Percentiles rank a stretch among this genome's conserved stretches.
Evolutionary conservation across 2,113 vertebrate genomes (phyloP).

Genomic region (Rhadina sibilatrix): DNA sequence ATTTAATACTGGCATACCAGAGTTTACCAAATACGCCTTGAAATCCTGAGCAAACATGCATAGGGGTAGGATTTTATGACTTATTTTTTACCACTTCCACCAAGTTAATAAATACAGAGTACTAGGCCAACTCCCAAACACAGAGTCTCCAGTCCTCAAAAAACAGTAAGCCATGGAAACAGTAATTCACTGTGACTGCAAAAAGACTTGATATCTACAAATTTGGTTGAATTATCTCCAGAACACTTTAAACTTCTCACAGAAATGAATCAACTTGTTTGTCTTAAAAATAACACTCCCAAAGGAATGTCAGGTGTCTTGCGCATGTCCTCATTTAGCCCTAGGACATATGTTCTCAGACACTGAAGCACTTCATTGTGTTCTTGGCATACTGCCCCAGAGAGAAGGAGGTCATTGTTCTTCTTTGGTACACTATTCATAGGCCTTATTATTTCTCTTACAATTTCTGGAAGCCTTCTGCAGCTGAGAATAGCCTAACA

Average conservation of each 20-base stretch:
- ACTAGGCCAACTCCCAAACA: neutral
- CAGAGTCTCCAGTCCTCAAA: neutral
- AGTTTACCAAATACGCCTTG: neutral
- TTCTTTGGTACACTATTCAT: conserved; percentile 2
- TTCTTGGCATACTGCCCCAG: neutral
- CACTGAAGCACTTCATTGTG: conserved; percentile 9
- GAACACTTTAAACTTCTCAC: neutral
- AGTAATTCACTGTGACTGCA: neutral
- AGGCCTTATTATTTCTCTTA: neutral
- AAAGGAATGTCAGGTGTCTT: conserved; percentile 45
- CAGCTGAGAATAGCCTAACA: conserved; percentile 14
- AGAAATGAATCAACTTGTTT: conserved; percentile 21
- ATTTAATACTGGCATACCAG: neutral
- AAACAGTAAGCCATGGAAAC: neutral
- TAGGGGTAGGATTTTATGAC: neutral
- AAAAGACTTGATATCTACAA: neutral
- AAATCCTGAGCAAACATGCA: neutral
- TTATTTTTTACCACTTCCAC: neutral
- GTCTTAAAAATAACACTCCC: neutral
- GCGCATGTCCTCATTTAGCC: conserved; percentile 7
- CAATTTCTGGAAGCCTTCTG: conserved; percentile 24
- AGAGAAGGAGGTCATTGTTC: conserved; percentile 3
- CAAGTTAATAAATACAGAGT: neutral
- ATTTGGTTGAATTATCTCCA: neutral
- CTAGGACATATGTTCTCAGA: conserved; percentile 25